These are phyloP conservation scores for Neolamprologus hecqui DNA, from an alignment of 2,113 vertebrate species.

Conservation along the genomic window DNA sequence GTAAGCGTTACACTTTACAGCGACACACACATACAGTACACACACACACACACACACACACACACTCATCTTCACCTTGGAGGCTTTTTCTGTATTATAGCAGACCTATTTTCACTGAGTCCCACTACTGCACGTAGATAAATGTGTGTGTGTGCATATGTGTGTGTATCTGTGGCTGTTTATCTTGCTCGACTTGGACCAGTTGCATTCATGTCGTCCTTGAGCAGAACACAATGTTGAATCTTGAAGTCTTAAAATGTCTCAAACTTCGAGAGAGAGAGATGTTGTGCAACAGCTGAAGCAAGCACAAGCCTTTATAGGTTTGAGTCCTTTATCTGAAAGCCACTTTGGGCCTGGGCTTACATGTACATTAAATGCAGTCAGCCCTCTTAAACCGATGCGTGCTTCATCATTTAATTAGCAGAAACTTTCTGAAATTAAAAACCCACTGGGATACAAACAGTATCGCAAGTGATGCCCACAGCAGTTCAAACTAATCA, in stretches of 20 bases:
- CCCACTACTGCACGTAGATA: conserved; percentile 21
- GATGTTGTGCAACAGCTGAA: neutral
- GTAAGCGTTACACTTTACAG: neutral
- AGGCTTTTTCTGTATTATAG: conserved; percentile 24
- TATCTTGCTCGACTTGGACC: conserved; percentile 7
- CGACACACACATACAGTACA: neutral
- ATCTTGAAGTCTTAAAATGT: neutral
- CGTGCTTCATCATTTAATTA: neutral
- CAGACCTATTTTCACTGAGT: conserved; percentile 37
- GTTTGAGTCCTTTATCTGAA: neutral
- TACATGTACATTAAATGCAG: neutral
- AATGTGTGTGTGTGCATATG: neutral
- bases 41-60: neutral
- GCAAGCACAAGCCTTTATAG: neutral
- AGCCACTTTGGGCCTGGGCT: neutral
- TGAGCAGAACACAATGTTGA: neutral
- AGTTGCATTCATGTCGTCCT: conserved; percentile 16
- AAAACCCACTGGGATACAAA: neutral
- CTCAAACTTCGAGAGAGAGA: neutral
- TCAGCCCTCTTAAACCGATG: neutral
- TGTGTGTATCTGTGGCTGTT: neutral
- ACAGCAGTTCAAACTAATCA: neutral
- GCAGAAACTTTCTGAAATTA: neutral
- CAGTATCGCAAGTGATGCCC: neutral
- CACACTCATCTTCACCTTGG: neutral